Conservation (phyloP, 2,888 invertebrate species). For the Myopa tessellatipennis region DNA sequence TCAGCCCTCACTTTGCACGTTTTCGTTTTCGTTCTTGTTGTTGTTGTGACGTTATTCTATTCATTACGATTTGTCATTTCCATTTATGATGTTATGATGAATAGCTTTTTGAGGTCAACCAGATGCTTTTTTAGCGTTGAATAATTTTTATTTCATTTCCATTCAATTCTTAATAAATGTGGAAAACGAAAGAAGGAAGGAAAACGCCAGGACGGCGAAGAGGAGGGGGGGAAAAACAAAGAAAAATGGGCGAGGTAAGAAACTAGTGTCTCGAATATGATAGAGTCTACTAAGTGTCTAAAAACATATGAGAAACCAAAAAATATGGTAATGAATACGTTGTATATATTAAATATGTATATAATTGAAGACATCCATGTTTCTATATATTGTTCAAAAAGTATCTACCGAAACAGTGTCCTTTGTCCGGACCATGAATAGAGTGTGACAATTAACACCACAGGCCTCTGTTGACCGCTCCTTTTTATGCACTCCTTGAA, state of each 20-base stretch:
- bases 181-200: conserved; percentile 14
- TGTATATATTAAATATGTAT: neutral
- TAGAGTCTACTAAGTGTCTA: neutral
- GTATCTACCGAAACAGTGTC: too few relatives aligned
- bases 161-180: conserved; percentile 26
- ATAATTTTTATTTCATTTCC: conserved; percentile 35
- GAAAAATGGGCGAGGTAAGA: neutral
- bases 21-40: conserved; percentile 41
- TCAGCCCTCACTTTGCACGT: neutral
- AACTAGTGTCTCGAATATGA: too few relatives aligned
- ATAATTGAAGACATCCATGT: neutral
- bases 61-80: conserved; percentile 1
- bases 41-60: conserved; percentile 17
- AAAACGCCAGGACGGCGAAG: neutral
- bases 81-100: conserved; percentile 50
- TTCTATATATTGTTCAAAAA: too few relatives aligned
- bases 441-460: conserved; percentile 39
- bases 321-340: neutral
- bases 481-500: neutral
- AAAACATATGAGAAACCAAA: neutral
- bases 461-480: conserved; percentile 42
- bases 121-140: conserved; percentile 23
- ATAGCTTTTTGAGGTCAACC: conserved; percentile 53
- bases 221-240: neutral
- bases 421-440: neutral